Base-by-base conservation (phyloP, 1,140 invertebrate species). In the Drosophila ficusphila region DNA sequence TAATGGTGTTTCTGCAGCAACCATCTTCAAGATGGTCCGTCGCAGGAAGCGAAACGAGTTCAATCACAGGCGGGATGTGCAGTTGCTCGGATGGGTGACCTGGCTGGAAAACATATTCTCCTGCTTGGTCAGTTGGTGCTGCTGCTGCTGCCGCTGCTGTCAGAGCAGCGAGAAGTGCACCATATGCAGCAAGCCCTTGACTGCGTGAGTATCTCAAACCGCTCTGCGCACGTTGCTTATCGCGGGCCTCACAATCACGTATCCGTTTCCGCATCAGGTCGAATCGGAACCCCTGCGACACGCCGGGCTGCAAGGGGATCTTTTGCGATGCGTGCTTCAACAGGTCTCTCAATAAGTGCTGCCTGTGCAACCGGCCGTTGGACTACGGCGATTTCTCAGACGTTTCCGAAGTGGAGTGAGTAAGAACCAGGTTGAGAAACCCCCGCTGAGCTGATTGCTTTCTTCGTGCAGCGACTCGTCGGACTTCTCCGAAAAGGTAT, bases 311-410 rank as follows among this genome's bases (percentile, higher is more conserved):
- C 81, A 92, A 93, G 6, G 95, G 95, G 11, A 64, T 95, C 0
- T 98, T 95, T 82, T 97, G 97, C 74, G 49, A 90, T 0, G 92
- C 93, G 8, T 98, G 97, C 83, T 97, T 94, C 78, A 81, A 89
- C 0, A 95, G 96, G 73, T 92, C 97, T 2, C 93, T 95, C 7
- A 94, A 95, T 68, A 72, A 94, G 0, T 98, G 97, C 77, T 95
- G 95, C 0, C 92, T 97, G 9, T 97, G 96, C 69, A 92, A 94
- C 46, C 93, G 94, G 1, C 95, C 96, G 0, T 92, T 95, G 2
- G 95, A 96, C 12, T 96, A 96, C 77, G 95, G 95, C 5, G 95
- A 96, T 79, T 72, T 94, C 0, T 95, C 95, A 11, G 96, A 97
- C 71, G 91, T 95, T 5, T 96, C 95, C 68, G 94, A 97, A 83